phyloP scores from a whole-genome alignment of 2,888 invertebrate species.

The Ophion slaviceki region DNA sequence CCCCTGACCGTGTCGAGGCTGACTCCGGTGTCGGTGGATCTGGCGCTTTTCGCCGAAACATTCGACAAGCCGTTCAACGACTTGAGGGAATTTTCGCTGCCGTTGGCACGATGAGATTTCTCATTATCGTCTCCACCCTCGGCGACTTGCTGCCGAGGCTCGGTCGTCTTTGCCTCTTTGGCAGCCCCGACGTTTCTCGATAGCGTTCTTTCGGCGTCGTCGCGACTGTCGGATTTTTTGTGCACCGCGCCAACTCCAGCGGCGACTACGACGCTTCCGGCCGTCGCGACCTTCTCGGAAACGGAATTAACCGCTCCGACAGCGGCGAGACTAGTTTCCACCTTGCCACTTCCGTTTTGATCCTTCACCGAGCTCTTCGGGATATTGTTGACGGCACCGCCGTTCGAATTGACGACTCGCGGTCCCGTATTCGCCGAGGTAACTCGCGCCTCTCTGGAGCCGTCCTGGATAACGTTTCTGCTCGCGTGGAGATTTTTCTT shows the following conservation, averaged over 20 bases:
- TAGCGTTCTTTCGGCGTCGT: slow-evolving; percentile 21
- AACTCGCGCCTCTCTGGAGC: slow-evolving; percentile 40
- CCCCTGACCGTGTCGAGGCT: slow-evolving; percentile 80
- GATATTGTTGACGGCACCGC: neutral
- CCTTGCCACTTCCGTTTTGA: slow-evolving; percentile 13
- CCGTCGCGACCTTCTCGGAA: slow-evolving; percentile 10
- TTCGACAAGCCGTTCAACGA: slow-evolving; percentile 77
- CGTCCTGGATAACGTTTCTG: slow-evolving; percentile 30
- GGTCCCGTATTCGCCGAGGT: slow-evolving; percentile 41
- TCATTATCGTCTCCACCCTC: slow-evolving; percentile 54
- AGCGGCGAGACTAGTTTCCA: slow-evolving; percentile 8
- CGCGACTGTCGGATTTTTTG: slow-evolving; percentile 19
- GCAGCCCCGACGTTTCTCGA: slow-evolving; percentile 45
- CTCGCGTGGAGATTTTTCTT: slow-evolving; percentile 39
- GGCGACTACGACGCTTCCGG: slow-evolving; percentile 6
- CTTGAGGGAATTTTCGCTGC: slow-evolving; percentile 75
- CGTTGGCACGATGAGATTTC: slow-evolving; percentile 62
- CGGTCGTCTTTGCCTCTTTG: slow-evolving; percentile 22
- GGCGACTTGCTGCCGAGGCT: neutral
- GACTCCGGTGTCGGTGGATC: slow-evolving; percentile 81
- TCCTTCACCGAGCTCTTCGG: slow-evolving; percentile 16
- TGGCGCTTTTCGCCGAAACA: slow-evolving; percentile 76
- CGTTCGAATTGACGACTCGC: slow-evolving; percentile 19
- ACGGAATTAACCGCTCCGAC: neutral
- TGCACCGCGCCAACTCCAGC: slow-evolving; percentile 5